phyloP scores from a whole-genome alignment of 2,888 invertebrate genomes.

The Oscheius onirici region DNA sequence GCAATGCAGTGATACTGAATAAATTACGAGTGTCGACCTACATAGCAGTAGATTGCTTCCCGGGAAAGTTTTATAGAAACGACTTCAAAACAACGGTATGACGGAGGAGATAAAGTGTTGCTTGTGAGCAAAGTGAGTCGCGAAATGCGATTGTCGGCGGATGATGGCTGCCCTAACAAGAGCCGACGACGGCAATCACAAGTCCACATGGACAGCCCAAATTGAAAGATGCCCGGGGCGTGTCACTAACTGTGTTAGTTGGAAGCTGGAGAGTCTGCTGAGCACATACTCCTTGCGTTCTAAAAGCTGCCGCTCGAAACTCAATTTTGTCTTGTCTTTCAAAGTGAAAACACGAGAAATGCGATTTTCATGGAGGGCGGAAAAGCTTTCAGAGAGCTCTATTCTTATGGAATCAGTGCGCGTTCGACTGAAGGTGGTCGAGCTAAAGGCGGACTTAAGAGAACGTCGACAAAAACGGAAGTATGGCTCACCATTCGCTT shows the following conservation, averaged over 20 bases:
- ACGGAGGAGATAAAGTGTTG: constrained; percentile 12
- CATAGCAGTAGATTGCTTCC: constrained; percentile 26
- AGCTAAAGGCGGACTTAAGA: no score
- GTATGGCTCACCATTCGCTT: constrained; percentile 24
- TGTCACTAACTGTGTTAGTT: constrained; percentile 34
- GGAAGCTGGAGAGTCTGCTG: constrained; percentile 15
- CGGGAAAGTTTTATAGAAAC: neutral
- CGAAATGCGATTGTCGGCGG: constrained; percentile 31
- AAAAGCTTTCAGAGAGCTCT: constrained; percentile 18
- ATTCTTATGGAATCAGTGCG: neutral
- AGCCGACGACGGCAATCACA: constrained; percentile 32
- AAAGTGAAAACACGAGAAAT: constrained; percentile 34
- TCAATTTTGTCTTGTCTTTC: constrained; percentile 33
- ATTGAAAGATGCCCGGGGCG: constrained; percentile 33
- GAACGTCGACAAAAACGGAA: neutral
- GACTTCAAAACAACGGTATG: neutral
- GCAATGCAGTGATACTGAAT: constrained; percentile 35
- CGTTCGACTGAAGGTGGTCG: neutral
- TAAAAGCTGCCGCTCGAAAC: constrained; percentile 28
- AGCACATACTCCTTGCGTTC: constrained; percentile 22
- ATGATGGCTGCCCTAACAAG: constrained; percentile 32
- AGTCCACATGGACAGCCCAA: constrained; percentile 31
- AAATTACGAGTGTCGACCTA: constrained; percentile 23
- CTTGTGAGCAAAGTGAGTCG: constrained; percentile 28
- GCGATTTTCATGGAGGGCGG: constrained; percentile 26